phyloP scores from a whole-genome alignment of 2,888 invertebrate species.

The Philereme transversata region DNA sequence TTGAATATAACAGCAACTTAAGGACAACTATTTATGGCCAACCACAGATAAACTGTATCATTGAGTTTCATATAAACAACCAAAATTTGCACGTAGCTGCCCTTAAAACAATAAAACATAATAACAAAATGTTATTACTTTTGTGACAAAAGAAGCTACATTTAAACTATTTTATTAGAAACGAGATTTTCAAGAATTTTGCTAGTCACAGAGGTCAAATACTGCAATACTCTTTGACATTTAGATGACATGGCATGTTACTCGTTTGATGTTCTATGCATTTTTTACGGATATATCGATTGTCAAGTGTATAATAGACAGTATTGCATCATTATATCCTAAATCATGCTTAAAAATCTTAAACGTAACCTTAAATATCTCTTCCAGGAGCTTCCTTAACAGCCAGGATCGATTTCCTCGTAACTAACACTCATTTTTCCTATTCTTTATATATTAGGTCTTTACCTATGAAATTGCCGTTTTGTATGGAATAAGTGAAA shows the following conservation, averaged over 20 bases:
- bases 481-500: too few species aligned
- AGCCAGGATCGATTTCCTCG: too few species aligned
- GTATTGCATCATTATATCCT: too few species aligned
- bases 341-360: too few species aligned
- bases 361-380: too few species aligned
- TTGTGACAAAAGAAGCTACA: not conserved
- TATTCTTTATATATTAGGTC: too few species aligned
- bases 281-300: not conserved
- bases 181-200: not conserved
- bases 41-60: conserved; percentile 15
- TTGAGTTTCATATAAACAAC: conserved; percentile 1
- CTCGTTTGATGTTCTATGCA: not conserved
- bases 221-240: not conserved
- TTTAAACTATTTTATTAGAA: too few species aligned
- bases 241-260: not conserved
- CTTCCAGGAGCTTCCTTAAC: too few species aligned
- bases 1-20: conserved; percentile 13
- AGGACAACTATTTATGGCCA: conserved; percentile 11
- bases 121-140: not conserved
- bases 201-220: not conserved
- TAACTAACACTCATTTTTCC: too few species aligned
- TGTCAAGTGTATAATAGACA: too few species aligned
- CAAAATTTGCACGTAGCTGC: conserved; percentile 8
- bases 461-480: too few species aligned
- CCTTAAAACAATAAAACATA: not conserved